Evolutionary conservation across 2,797 vertebrate species (phyloP), one percentile per base, ranked within the genome.

Genomic region (Microchirus variegatus): DNA sequence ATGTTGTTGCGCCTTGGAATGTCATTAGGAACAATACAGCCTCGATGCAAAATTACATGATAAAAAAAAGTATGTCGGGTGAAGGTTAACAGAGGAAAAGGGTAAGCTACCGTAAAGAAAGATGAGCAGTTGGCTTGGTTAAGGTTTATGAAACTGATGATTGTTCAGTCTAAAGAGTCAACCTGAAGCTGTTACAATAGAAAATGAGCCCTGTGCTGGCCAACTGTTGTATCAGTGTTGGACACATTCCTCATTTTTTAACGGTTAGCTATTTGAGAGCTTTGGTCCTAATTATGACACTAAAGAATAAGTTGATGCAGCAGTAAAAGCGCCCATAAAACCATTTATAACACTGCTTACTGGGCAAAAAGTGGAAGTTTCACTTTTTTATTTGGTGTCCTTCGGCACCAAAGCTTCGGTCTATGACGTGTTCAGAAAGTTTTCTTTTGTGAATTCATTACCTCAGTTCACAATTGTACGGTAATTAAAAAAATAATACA

Each of bases 141-240:
- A n/a, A 36, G 48, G 14, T 22, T 56, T 56, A 45, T 43, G 11
- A 64, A 42, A 35, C 36, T 46, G 19, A 59, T 37, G 16, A 45
- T 8, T 8, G 3, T 53, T 45, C 16, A 11, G 8, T 12, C n/a
- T 40, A 9, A 46, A 53, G 19, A 35, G 12, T 1, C 1, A 50
- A 45, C 7, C 38, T 47, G 43, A 26, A 31, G 16, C 44, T 15
- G 10, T 45, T 19, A 31, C 9, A 10, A 46, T 31, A 9, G 13
- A 11, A 36, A 42, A 53, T 15, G 15, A 14, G 38, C 2, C n/a
- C 14, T 2, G 12, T 38, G 14, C 31, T 16, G 15, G 43, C 26
- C 42, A 42, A 12, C 36, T 40, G 31, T 13, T 46, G 13, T 40
- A 38, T 38, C 26, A 52, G 12, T 38, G 48, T 15, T 58, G 3